Percentiles rank a stretch among this genome's conserved stretches.
Evolutionary conservation across 2,797 vertebrate genomes (phyloP).

Genomic region (Picus viridis): DNA sequence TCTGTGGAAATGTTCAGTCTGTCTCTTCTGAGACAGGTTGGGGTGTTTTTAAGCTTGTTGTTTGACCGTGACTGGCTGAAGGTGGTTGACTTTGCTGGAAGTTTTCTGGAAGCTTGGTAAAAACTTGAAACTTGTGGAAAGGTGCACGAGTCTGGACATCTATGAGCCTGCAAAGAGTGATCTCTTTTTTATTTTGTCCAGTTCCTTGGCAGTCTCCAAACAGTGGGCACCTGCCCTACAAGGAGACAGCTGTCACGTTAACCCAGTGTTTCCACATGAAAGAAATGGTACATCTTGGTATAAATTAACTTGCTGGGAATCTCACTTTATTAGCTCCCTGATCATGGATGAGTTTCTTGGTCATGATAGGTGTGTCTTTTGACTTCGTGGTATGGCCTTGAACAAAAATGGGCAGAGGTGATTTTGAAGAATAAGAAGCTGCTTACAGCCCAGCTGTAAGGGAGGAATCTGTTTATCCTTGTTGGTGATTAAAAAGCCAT

Average conservation of each 20-base stretch:
- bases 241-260: background rate
- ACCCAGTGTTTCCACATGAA: background rate
- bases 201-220: background rate
- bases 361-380: background rate
- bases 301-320: background rate
- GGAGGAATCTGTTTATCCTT: background rate
- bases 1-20: background rate
- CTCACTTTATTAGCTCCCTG: background rate
- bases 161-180: background rate
- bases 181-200: background rate
- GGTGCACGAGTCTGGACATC: background rate
- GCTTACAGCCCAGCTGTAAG: background rate
- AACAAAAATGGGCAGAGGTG: background rate
- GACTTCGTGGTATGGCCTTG: background rate
- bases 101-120: background rate
- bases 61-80: background rate
- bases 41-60: background rate
- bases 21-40: background rate
- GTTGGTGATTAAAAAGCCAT: background rate
- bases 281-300: background rate
- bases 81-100: background rate
- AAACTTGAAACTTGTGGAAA: background rate
- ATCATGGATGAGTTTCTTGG: background rate
- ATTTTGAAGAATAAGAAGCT: background rate
- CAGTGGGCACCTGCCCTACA: accelerated